Conservation (phyloP, 2,888 invertebrate genomes). For the Entomobrya proxima region DNA sequence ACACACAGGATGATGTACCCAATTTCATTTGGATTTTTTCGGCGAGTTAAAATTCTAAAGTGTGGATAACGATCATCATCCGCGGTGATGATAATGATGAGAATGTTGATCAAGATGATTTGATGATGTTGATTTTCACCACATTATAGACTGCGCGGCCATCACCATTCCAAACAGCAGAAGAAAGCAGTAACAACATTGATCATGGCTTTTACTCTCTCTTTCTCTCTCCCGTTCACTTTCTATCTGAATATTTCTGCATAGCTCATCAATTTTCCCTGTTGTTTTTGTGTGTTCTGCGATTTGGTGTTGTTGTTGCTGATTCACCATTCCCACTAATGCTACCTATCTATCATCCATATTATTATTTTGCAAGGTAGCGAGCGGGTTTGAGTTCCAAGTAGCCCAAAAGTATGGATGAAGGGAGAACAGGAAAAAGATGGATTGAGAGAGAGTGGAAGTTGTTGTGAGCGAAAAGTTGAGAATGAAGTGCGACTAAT, state of each 20-base stretch:
- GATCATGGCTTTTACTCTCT: slow-evolving; percentile 19
- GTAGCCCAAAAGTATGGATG: too few relatives aligned
- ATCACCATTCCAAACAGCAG: not conserved
- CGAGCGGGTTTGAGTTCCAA: not conserved
- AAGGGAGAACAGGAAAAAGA: too few relatives aligned
- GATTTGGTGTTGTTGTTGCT: not conserved
- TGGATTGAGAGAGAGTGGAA: not conserved
- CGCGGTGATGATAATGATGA: not conserved
- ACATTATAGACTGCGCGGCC: slow-evolving; percentile 21
- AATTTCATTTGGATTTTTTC: slow-evolving; percentile 6
- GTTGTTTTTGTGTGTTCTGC: not conserved
- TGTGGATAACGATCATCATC: slow-evolving; percentile 36
- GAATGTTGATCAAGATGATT: not conserved
- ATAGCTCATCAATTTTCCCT: slow-evolving; percentile 58
- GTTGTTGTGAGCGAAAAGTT: slow-evolving; percentile 9
- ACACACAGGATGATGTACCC: not conserved
- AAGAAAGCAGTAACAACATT: not conserved
- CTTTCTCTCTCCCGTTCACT: slow-evolving; percentile 16
- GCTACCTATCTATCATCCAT: not conserved
- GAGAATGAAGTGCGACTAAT: slow-evolving; percentile 64
- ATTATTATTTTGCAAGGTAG: not conserved
- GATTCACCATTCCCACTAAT: not conserved
- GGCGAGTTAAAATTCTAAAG: not conserved
- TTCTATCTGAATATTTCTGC: slow-evolving; percentile 5
- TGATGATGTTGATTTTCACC: slow-evolving; percentile 33